phyloP scores from a whole-genome alignment of 53 echinoderm and acorn worm species.

The Stichopus horrens region DNA sequence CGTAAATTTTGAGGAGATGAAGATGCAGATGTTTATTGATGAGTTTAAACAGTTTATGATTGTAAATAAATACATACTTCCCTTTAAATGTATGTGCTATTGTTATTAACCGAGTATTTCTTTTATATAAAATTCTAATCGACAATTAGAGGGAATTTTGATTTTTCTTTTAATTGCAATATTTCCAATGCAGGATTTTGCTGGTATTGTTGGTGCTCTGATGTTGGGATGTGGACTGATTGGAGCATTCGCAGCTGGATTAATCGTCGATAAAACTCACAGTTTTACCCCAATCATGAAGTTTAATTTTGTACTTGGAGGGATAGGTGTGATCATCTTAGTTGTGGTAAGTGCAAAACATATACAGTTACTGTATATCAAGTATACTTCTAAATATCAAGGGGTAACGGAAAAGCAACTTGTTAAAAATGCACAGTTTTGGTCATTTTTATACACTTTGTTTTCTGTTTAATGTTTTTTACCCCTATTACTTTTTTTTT shows the following conservation, averaged over 20 bases:
- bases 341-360: conserved; percentile 61
- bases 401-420: too few species aligned
- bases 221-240: conserved; percentile 81
- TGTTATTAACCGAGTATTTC: not conserved
- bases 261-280: conserved; percentile 72
- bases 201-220: conserved; percentile 74
- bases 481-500: too few species aligned
- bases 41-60: too few species aligned
- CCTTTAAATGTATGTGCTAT: too few species aligned
- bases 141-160: not conserved
- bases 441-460: too few species aligned
- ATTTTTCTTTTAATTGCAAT: not conserved
- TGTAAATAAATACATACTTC: too few species aligned
- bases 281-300: conserved; percentile 80
- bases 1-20: too few species aligned
- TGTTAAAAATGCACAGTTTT: too few species aligned
- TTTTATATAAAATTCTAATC: not conserved
- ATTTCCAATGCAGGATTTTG: conserved; percentile 65
- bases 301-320: conserved; percentile 51
- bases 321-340: conserved; percentile 49
- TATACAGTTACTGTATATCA: too few species aligned
- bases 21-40: too few species aligned
- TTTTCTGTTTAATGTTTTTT: too few species aligned
- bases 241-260: conserved; percentile 71
- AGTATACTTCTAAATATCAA: too few species aligned